Conservation (phyloP, 2,113 vertebrate species). For the Merops nubicus region DNA sequence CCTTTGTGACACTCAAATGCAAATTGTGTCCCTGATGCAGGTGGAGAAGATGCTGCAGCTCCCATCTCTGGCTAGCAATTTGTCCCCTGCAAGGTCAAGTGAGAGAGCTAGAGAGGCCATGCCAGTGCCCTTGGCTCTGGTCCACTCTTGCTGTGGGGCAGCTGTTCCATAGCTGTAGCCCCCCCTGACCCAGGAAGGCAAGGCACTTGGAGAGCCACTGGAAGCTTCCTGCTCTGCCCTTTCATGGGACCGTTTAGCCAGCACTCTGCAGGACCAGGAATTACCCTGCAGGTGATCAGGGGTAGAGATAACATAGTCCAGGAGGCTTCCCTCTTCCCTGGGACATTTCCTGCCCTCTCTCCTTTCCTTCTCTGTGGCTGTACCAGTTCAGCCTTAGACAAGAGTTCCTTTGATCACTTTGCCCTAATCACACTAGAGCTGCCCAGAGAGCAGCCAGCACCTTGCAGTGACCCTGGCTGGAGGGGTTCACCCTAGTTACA, state of each 20-base stretch:
- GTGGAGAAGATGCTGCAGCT: background rate
- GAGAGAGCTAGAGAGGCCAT: background rate
- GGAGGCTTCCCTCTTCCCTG: background rate
- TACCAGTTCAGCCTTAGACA: background rate
- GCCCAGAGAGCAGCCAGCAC: background rate
- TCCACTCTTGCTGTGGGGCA: background rate
- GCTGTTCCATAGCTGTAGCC: background rate
- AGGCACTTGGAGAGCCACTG: background rate
- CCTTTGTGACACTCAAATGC: background rate
- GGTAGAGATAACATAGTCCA: too few species aligned
- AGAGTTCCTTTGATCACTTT: background rate
- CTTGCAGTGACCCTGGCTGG: background rate
- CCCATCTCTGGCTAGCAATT: background rate
- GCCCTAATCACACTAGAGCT: background rate
- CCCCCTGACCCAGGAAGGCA: background rate
- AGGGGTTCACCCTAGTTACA: background rate
- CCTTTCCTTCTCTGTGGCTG: background rate
- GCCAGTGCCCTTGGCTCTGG: background rate
- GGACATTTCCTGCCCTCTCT: too few species aligned
- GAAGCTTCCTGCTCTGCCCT: background rate
- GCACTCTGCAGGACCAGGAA: background rate
- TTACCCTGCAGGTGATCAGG: background rate
- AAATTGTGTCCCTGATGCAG: background rate
- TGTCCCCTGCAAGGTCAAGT: background rate
- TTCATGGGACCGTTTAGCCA: background rate